Evolutionary conservation across 2,113 vertebrate genomes (phyloP), one percentile per base, ranked within the genome.

Genomic region (Gasterosteus nipponicus): DNA sequence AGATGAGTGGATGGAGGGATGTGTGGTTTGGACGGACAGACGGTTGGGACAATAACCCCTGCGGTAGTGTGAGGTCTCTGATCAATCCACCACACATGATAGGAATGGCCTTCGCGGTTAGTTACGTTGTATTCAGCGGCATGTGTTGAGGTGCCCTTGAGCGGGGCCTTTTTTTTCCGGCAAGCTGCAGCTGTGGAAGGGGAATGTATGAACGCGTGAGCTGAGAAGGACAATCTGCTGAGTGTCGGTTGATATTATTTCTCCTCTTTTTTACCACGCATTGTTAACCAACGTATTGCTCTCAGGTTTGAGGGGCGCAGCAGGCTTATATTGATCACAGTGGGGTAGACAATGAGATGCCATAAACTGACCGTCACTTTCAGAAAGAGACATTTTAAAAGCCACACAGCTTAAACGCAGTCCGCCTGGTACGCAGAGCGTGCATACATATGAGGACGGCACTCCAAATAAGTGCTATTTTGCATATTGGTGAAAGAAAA

Each of bases 181-280:
- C 7, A 7, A 53, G 47, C 16, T 47, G 67, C 31, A 33, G 54
- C 16, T 33, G 41, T 22, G 29, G 56, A 69, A 44, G 42, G 38
- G 39, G 46, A 69, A 16, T 29, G 44, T 14, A 19, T 42, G 33
- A 57, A 64, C 68, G 56, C 71, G 53, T n/a, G 8, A 64, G 74
- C 31, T 61, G 51, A 26, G n/a, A 54, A 54, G 12, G 22, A 54
- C 10, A 10, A 54, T 54, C 51, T 22, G 5, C 51, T 56, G 54
- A 29, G 11, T 15, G 54, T 26, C 12, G 26, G 11, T 15, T 26
- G 15, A 56, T 26, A 56, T 46, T 53, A 0, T 26, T 42, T 2
- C 41, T 42, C 2, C 5, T 42, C 26, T 26, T 53, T 5, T 22
- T 8, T 6, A 51, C n/a, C 22, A 11, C 11, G n/a, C 51, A 12